These are phyloP conservation scores for Cariama cristata DNA, from an alignment of 2,113 vertebrate species.

Conservation along the genomic window DNA sequence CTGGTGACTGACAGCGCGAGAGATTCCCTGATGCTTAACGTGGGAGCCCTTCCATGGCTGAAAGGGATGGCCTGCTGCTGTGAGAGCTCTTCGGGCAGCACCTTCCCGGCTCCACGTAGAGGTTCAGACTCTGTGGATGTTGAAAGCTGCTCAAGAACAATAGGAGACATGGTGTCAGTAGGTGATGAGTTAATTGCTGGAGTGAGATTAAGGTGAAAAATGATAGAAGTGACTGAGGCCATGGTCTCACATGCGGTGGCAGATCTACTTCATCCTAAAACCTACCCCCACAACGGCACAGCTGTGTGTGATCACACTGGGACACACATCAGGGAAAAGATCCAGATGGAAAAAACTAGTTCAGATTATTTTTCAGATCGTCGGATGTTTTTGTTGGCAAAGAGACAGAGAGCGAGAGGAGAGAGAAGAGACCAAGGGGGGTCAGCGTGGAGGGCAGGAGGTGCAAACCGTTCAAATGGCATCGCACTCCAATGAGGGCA, in stretches of 20 bases:
- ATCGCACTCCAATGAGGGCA: not conserved
- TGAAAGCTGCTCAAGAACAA: not conserved
- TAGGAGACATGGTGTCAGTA: not conserved
- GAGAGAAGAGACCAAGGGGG: not conserved
- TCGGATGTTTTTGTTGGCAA: not conserved
- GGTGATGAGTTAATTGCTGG: not conserved
- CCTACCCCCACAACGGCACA: rapidly evolving
- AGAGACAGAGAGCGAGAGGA: not conserved
- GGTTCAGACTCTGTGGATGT: not conserved
- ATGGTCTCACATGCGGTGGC: rapidly evolving
- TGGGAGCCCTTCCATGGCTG: rapidly evolving
- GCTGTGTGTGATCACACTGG: not conserved
- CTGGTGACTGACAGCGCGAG: not conserved
- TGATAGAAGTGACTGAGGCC: not conserved
- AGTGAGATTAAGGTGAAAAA: not conserved
- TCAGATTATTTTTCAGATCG: not conserved
- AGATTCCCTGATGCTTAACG: not conserved
- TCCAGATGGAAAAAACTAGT: not conserved
- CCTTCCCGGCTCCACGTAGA: not conserved
- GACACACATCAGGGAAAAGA: not conserved
- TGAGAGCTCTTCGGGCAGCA: not conserved
- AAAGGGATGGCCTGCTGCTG: not conserved
- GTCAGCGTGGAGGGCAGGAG: rapidly evolving
- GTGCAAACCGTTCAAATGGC: not conserved
- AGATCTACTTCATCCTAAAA: not conserved